phyloP scores from a whole-genome alignment of 2,797 vertebrate species.

The Mormyrops boulengeri region DNA sequence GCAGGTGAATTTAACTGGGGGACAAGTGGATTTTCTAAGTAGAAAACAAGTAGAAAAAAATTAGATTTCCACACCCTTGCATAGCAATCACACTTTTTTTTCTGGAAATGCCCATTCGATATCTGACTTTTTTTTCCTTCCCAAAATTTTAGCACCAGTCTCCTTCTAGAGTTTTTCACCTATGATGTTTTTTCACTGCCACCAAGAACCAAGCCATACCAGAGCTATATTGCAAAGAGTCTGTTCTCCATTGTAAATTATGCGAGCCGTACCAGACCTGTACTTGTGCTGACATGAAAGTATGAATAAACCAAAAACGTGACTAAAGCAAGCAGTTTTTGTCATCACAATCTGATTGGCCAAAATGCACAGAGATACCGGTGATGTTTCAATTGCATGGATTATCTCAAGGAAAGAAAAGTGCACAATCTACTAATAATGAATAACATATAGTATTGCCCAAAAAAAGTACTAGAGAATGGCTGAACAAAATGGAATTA shows the following conservation, averaged over 20 bases:
- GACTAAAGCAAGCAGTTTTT: neutral
- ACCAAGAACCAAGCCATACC: neutral
- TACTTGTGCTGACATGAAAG: neutral
- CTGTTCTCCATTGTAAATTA: neutral
- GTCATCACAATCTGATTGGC: neutral
- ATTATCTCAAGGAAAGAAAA: neutral
- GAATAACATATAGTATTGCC: neutral
- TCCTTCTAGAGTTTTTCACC: neutral
- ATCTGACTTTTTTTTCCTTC: neutral
- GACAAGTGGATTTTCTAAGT: too few relatives aligned
- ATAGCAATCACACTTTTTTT: neutral
- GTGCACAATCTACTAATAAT: neutral
- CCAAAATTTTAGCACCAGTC: neutral
- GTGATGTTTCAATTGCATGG: neutral
- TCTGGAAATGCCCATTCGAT: neutral
- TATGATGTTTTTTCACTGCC: neutral
- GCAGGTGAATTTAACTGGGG: too few relatives aligned
- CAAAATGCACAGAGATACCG: neutral
- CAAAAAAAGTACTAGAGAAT: neutral
- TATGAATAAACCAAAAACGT: neutral
- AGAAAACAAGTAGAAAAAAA: too few relatives aligned
- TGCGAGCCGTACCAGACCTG: neutral
- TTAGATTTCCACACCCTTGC: neutral
- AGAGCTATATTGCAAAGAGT: neutral
- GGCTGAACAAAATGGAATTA: neutral